These are phyloP conservation scores for Macrocentrus cingulum DNA, from an alignment of 1,140 invertebrate genomes.

Conservation along the genomic window DNA sequence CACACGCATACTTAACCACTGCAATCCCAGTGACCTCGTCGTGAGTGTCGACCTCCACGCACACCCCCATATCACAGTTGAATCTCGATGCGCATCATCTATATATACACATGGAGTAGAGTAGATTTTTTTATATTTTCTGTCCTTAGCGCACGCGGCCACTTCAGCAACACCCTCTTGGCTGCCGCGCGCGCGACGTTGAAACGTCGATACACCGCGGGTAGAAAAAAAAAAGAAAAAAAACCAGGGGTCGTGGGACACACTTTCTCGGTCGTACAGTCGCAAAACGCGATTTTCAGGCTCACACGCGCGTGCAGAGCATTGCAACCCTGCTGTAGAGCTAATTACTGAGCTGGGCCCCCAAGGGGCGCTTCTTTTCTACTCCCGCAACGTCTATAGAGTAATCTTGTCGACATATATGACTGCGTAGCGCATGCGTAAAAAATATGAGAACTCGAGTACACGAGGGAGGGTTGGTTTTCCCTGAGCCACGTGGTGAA, in stretches of 20 bases:
- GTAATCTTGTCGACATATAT: background rate
- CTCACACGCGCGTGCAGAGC: slow-evolving; percentile 46
- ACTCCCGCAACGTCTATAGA: too few relatives aligned
- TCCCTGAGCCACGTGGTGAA: too few relatives aligned
- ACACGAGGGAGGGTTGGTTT: too few relatives aligned
- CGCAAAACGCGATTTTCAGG: slow-evolving; percentile 44
- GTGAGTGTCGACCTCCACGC: slow-evolving; percentile 23
- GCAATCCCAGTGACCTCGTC: slow-evolving; percentile 23
- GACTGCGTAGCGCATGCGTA: background rate
- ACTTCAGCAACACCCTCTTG: slow-evolving; percentile 24
- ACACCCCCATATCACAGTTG: background rate
- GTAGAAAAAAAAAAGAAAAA: slow-evolving; percentile 11
- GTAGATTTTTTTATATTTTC: slow-evolving; percentile 12
- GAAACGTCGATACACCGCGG: slow-evolving; percentile 48
- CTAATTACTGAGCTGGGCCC: slow-evolving; percentile 47
- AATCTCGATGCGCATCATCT: background rate
- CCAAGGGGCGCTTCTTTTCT: slow-evolving; percentile 23
- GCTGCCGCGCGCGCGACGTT: slow-evolving; percentile 24
- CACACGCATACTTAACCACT: slow-evolving; percentile 25
- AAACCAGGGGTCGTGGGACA: slow-evolving; percentile 30
- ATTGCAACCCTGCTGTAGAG: slow-evolving; percentile 46
- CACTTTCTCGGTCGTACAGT: slow-evolving; percentile 36
- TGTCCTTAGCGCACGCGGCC: background rate
- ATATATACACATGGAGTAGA: too few relatives aligned
- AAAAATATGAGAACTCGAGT: too few relatives aligned